Conservation (phyloP, 2,113 vertebrate genomes). For the Collichthys lucidus region DNA sequence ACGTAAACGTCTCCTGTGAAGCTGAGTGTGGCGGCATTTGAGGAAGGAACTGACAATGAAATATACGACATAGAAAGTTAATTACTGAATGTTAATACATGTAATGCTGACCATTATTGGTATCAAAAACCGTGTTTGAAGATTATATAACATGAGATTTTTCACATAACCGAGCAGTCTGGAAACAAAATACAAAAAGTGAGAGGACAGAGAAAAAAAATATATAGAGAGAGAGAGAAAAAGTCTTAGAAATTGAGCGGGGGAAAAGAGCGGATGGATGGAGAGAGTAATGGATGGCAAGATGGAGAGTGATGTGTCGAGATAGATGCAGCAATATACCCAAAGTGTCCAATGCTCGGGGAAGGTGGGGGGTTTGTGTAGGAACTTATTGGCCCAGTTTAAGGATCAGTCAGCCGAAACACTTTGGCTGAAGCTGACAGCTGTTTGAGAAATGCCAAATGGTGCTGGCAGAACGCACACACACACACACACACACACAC, state of each 20-base stretch:
- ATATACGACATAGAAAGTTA: neutral
- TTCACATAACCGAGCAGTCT: neutral
- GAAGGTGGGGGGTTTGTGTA: slow-evolving; percentile 53
- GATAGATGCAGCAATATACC: slow-evolving; percentile 54
- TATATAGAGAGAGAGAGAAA: neutral
- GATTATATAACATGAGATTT: neutral
- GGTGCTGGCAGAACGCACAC: slow-evolving; percentile 41
- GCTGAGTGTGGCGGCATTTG: neutral
- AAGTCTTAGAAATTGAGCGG: neutral
- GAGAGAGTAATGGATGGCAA: slow-evolving; percentile 41
- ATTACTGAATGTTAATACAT: neutral
- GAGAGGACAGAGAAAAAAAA: neutral
- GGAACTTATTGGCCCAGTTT: slow-evolving; percentile 75
- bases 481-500: neutral
- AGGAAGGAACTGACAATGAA: neutral
- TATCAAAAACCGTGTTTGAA: neutral
- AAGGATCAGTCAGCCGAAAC: slow-evolving; percentile 75
- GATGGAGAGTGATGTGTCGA: slow-evolving; percentile 52
- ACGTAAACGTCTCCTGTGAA: neutral
- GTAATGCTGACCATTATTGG: neutral
- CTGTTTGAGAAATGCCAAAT: slow-evolving; percentile 70
- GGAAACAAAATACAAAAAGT: neutral
- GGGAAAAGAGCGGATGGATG: slow-evolving; percentile 5
- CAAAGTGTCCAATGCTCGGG: slow-evolving; percentile 48
- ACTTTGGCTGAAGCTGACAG: slow-evolving; percentile 71